These are phyloP conservation scores for Pseudopodoces humilis DNA, from an alignment of 2,113 vertebrate species.

Conservation along the genomic window DNA sequence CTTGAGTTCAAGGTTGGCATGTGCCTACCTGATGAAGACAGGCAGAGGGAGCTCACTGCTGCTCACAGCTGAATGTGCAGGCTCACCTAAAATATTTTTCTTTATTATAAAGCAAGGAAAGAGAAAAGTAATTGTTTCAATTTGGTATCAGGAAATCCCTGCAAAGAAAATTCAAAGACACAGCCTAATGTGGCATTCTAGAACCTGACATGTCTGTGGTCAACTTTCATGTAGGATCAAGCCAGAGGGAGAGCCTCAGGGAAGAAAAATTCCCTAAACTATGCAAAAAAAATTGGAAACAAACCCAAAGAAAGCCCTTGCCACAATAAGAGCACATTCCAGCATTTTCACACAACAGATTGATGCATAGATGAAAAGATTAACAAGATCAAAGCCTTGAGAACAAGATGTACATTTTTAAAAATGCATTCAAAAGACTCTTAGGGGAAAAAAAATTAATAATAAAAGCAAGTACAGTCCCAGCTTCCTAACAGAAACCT, in stretches of 20 bases:
- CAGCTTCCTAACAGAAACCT: not conserved
- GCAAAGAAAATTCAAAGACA: slow-evolving; percentile 48
- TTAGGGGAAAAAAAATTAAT: not conserved
- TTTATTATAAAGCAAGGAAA: not conserved
- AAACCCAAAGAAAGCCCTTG: not conserved
- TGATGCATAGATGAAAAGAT: slow-evolving; percentile 59
- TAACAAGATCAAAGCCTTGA: slow-evolving; percentile 56
- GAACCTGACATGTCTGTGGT: slow-evolving; percentile 15
- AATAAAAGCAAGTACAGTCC: not conserved
- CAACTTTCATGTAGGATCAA: slow-evolving; percentile 53
- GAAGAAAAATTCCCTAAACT: slow-evolving; percentile 38
- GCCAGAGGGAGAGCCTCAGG: slow-evolving; percentile 6
- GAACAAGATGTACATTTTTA: not conserved
- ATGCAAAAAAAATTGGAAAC: slow-evolving; percentile 7
- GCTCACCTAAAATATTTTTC: not conserved
- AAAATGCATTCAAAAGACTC: slow-evolving; percentile 16
- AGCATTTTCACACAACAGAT: slow-evolving; percentile 30
- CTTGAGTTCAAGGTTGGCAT: rapidly evolving
- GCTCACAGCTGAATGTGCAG: not conserved
- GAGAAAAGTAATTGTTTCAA: not conserved
- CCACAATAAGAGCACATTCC: slow-evolving; percentile 20
- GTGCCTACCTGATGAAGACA: not conserved
- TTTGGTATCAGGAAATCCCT: slow-evolving; percentile 17
- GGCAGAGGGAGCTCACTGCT: not conserved
- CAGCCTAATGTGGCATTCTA: slow-evolving; percentile 10